Base-by-base conservation (phyloP, 2,797 vertebrate genomes). In the Arnoldichthys spilopterus region DNA sequence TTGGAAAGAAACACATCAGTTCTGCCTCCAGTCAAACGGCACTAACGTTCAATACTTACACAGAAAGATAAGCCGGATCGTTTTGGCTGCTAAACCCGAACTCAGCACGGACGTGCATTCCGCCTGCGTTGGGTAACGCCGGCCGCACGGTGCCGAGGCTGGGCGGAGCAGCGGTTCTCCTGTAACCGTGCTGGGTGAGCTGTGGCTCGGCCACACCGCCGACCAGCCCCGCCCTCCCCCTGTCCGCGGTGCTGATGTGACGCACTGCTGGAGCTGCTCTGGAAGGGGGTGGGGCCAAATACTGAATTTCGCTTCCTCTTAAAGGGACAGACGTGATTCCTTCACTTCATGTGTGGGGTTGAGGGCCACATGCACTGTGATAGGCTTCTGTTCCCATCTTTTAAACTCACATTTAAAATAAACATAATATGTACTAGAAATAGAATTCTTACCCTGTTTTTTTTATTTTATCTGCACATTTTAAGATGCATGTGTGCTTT, bases 121-220 rank as follows among this genome's bases (percentile, higher is more conserved):
- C 64, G 79, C 40, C 76, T 73, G 81, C 84, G 49, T 79, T 84
- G 81, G 78, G 76, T 77, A 77, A 85, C 85, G 84, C 77, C 85
- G 70, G 86, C 79, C 75, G 88, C 59, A 94, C 81, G 68, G 92
- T 92, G 63, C 91, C 89, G 91, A 87, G 88, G 90, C 77, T 89
- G 89, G 67, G 80, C 66, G 86, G 67, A 0, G 75, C 66, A 26
- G 67, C 79, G 53, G 80, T 45, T 85, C 79, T 82, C 26, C 68
- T 86, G 86, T 82, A 85, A 82, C 64, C 95, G 86, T 80, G 91
- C 90, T 76, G 92, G 90, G 88, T 93, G 94, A 84, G 91, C 93
- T 64, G 81, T 85, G 87, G 78, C 87, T 54, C 91, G 74, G 0
- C 80, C 78, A 66, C 91, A 86, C 8, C 82, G 4, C 76, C 63